phyloP scores from a whole-genome alignment of 2,113 vertebrate genomes.

The Corynorhinus townsendii region DNA sequence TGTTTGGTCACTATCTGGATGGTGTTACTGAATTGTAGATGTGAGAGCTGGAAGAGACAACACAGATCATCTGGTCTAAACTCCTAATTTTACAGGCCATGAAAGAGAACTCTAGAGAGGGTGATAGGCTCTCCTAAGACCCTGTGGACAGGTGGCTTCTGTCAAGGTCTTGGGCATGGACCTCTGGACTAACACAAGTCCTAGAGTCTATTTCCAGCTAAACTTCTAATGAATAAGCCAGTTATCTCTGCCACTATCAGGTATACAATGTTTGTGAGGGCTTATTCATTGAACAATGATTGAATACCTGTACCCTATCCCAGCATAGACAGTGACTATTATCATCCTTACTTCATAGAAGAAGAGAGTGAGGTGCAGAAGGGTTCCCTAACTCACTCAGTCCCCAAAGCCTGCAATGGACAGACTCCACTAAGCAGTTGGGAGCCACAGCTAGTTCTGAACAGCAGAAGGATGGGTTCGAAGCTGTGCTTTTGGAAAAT shows the following conservation, averaged over 20 bases:
- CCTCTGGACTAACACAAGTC: not conserved
- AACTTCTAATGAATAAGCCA: not conserved
- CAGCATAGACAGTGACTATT: not conserved
- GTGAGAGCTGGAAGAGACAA: not conserved
- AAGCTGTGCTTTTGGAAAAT: not conserved
- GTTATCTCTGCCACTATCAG: not conserved
- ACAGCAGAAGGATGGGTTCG: not conserved
- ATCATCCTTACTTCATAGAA: not conserved
- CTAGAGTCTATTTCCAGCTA: not conserved
- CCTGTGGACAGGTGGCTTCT: too few relatives aligned
- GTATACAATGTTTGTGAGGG: not conserved
- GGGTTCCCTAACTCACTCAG: not conserved
- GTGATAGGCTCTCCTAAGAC: not conserved
- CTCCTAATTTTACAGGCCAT: not conserved
- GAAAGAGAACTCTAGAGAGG: not conserved
- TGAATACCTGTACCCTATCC: not conserved
- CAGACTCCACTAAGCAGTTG: not conserved
- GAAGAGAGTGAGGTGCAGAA: not conserved
- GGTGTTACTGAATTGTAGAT: not conserved
- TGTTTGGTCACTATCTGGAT: not conserved
- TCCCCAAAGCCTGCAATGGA: not conserved
- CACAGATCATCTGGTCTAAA: not conserved
- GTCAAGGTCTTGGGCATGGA: not conserved
- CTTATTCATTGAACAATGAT: not conserved
- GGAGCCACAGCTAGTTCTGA: not conserved